phyloP scores from a whole-genome alignment of 2,888 invertebrate genomes.

The Athalia circularis region DNA sequence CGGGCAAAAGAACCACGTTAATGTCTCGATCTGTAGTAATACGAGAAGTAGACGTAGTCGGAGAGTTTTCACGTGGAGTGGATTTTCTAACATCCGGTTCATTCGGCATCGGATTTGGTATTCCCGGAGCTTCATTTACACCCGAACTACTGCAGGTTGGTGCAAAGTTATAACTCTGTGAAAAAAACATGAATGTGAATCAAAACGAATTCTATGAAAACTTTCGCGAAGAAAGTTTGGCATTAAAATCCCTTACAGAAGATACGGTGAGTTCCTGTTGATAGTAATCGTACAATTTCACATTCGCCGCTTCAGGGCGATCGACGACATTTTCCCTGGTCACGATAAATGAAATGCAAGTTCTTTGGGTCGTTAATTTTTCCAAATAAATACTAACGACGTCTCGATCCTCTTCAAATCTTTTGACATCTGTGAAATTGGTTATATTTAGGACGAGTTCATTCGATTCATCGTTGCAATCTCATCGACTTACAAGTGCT shows the following conservation, averaged over 20 bases:
- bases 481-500: constrained; percentile 70
- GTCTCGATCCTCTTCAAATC: constrained; percentile 76
- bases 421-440: constrained; percentile 73
- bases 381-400: constrained; percentile 76
- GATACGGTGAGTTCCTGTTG: constrained; percentile 77
- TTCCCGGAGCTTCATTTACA: constrained; percentile 53
- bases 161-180: constrained; percentile 67
- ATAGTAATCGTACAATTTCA: constrained; percentile 81
- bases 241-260: constrained; percentile 72
- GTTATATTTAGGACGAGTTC: not conserved
- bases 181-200: constrained; percentile 46
- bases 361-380: constrained; percentile 73
- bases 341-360: constrained; percentile 75
- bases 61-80: constrained; percentile 20
- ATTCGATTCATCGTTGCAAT: not conserved
- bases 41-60: not conserved
- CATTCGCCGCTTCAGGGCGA: constrained; percentile 76
- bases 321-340: constrained; percentile 74
- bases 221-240: not conserved
- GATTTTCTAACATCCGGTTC: constrained; percentile 48
- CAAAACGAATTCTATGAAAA: not conserved
- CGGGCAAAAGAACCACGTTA: constrained; percentile 18
- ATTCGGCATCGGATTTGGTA: constrained; percentile 54
- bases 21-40: not conserved
- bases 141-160: constrained; percentile 63